These are phyloP conservation scores for Chelidonichthys spinosus DNA, from an alignment of 2,797 vertebrate species.

Conservation along the genomic window DNA sequence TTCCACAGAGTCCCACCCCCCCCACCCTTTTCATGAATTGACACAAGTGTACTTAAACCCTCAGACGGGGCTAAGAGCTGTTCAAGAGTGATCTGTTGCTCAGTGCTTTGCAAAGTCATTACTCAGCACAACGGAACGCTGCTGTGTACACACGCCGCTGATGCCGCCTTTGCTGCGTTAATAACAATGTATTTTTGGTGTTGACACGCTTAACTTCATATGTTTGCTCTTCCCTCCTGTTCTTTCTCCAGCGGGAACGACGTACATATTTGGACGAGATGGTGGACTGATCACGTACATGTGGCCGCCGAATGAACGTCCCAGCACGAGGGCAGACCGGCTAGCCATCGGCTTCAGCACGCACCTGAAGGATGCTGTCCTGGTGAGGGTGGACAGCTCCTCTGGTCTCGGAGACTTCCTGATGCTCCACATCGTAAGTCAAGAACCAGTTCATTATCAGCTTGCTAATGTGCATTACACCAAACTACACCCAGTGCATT, in stretches of 20 bases:
- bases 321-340: constrained; percentile 96
- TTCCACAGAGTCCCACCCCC: constrained; percentile 41
- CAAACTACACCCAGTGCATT: neutral
- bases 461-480: neutral
- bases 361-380: constrained; percentile 94
- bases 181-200: constrained; percentile 46
- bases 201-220: constrained; percentile 52
- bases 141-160: constrained; percentile 32
- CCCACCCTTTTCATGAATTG: constrained; percentile 54
- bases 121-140: constrained; percentile 69
- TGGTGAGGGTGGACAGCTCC: constrained; percentile 98
- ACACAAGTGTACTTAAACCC: constrained; percentile 67
- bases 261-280: constrained; percentile 97
- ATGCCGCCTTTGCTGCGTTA: constrained; percentile 49
- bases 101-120: constrained; percentile 66
- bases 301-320: constrained; percentile 97
- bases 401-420: constrained; percentile 97
- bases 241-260: constrained; percentile 90
- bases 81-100: constrained; percentile 69
- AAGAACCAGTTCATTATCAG: neutral
- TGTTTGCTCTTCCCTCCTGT: constrained; percentile 14
- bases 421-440: constrained; percentile 98
- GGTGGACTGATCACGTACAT: constrained; percentile 98
- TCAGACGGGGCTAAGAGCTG: constrained; percentile 65
- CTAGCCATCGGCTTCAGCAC: constrained; percentile 98